Percentiles rank a stretch among this genome's conserved stretches.
These are phyloP conservation scores for Aphelocoma californica DNA, from an alignment of 2,797 vertebrate genomes.

Conservation along the genomic window DNA sequence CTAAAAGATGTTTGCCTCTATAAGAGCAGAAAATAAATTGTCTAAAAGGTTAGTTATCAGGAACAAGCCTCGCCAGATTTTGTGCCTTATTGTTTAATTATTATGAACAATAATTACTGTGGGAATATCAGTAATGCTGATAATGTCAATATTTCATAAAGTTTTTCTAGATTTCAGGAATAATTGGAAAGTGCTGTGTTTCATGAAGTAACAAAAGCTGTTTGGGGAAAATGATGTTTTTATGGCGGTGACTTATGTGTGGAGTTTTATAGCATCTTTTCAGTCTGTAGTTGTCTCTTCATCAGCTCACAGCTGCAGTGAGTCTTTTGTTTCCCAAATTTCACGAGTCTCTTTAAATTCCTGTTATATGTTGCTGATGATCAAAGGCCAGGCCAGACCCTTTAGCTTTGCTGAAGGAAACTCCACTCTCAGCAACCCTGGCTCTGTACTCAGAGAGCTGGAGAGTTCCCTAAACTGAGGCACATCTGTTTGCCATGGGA, in stretches of 20 bases:
- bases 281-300: neutral
- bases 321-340: neutral
- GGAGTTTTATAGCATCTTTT: neutral
- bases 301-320: neutral
- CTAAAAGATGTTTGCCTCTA: neutral
- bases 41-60: neutral
- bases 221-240: neutral
- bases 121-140: neutral
- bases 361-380: neutral
- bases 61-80: neutral
- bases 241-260: neutral
- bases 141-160: constrained; percentile 14
- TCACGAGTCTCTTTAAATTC: neutral
- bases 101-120: neutral
- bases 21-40: neutral
- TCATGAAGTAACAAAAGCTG: neutral
- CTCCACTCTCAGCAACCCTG: neutral
- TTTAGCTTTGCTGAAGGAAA: neutral
- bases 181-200: neutral
- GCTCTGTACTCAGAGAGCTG: neutral
- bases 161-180: neutral
- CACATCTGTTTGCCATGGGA: neutral
- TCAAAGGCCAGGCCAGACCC: neutral
- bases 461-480: neutral
- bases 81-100: neutral